These are phyloP conservation scores for Lacanobia wlatinum DNA, from an alignment of 2,888 invertebrate species.

Conservation along the genomic window DNA sequence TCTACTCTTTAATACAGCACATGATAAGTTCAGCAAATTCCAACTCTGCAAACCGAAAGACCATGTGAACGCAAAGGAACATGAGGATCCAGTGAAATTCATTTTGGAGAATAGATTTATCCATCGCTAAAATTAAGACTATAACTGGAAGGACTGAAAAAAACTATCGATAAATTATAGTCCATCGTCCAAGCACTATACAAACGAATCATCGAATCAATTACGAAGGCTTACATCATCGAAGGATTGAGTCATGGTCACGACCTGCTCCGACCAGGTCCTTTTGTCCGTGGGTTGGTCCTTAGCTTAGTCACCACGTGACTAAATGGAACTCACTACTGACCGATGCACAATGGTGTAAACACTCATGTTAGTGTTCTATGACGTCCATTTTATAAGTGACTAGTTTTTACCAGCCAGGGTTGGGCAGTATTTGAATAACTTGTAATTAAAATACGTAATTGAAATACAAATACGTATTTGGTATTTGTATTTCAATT, in stretches of 20 bases:
- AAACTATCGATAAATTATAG: constrained; percentile 69
- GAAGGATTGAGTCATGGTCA: constrained; percentile 88
- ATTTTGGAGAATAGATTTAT: background rate
- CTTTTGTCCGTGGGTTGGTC: constrained; percentile 84
- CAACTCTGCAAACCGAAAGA: background rate
- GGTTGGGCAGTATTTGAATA: constrained; percentile 26
- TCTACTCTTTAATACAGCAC: background rate
- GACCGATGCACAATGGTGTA: constrained; percentile 78
- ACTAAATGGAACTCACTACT: constrained; percentile 78
- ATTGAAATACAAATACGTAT: constrained; percentile 34
- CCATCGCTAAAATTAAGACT: background rate
- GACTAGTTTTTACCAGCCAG: constrained; percentile 6
- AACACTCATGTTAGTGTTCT: constrained; percentile 72
- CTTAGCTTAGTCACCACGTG: constrained; percentile 88
- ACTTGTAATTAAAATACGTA: constrained; percentile 35
- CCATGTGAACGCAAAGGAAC: background rate
- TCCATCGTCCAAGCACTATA: constrained; percentile 72
- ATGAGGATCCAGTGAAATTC: too few species aligned
- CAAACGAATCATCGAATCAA: constrained; percentile 84
- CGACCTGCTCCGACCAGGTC: constrained; percentile 80
- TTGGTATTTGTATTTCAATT: constrained; percentile 15
- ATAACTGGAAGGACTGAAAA: constrained; percentile 4
- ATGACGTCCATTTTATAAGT: constrained; percentile 72
- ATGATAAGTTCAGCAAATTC: background rate
- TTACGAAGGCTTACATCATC: constrained; percentile 87